These are phyloP conservation scores for Xestia ashworthii DNA, from an alignment of 2,888 invertebrate species.

Conservation along the genomic window DNA sequence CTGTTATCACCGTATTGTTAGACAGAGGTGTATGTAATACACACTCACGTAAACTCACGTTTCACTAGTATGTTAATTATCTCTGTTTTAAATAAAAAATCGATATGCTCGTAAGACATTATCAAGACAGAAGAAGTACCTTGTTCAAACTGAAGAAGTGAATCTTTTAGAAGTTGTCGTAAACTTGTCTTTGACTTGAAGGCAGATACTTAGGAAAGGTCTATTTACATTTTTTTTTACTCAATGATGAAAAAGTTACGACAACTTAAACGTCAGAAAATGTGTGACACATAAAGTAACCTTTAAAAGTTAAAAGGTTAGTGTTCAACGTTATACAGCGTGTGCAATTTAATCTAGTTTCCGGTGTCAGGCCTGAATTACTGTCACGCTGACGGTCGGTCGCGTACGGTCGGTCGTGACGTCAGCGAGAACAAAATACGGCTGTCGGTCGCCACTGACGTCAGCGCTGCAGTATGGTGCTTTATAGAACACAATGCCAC, in stretches of 20 bases:
- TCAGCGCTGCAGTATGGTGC: too few relatives aligned
- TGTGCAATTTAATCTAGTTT: slow-evolving; percentile 17
- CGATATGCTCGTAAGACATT: neutral
- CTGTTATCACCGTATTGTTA: too few relatives aligned
- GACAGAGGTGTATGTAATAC: too few relatives aligned
- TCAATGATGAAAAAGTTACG: neutral
- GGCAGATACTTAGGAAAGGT: neutral
- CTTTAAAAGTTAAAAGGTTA: neutral
- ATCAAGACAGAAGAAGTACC: neutral
- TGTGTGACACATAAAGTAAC: neutral
- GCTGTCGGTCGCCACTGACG: too few relatives aligned
- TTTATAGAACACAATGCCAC: too few relatives aligned
- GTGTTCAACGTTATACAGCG: neutral
- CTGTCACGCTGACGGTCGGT: too few relatives aligned
- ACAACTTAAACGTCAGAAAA: neutral
- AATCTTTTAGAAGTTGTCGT: neutral
- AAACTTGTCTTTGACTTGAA: neutral
- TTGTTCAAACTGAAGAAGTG: too few relatives aligned
- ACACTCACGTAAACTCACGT: too few relatives aligned
- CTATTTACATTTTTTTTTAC: neutral
- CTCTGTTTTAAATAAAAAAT: neutral
- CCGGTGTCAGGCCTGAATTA: neutral
- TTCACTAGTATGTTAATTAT: neutral
- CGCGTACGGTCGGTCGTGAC: too few relatives aligned
- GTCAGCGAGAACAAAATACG: too few relatives aligned